Evolutionary conservation across 2,888 invertebrate species (phyloP), one percentile per base, ranked within the genome.

Genomic region (Hecatera dysodea): DNA sequence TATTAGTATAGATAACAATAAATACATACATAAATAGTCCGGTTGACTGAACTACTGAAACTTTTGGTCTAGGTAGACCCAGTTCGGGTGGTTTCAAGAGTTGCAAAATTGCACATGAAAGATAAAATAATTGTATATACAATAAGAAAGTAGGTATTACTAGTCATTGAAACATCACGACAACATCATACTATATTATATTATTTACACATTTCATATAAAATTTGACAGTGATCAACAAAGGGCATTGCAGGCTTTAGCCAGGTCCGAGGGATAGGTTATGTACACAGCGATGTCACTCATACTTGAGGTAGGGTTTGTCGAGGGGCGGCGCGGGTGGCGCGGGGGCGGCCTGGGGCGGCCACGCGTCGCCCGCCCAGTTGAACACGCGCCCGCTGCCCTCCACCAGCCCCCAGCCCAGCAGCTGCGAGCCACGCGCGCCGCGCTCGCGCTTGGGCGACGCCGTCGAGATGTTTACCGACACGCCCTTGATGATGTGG

Each of bases 381-480:
- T 87, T 87, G 75, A 88, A 87, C 46, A 89, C 89, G 79, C 88
- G 91, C 75, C 90, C 88, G 46, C 86, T 81, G 5, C 86, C 90
- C 44, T 93, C 92, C 78, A 93, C 86, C 80, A 94, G 84, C 15
- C 94, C 93, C 94, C 93, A 94, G 72, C 93, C 91, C 67, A 93
- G 86, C 75, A 91, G 79, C 63, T 57, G 75, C 27, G 84, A 83
- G 52, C 78, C 75, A 24, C 76, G 80, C 36, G 75, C 78, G 19
- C 90, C 90, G 42, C 96, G 95, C 83, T 97, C 97, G 81, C 97
- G 97, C 93, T 98, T 98, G 22, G 98, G 98, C 36, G 98, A 98
- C 36, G 98, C 98, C 88, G 98, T 98, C 29, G 98, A 98, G 75
- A 99, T 98, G 93, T 98, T 98, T 57, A 98, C 98, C 19, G 98